A percentile compares a stretch with the other conserved stretches of the same genome.
Conservation (phyloP, 2,113 vertebrate genomes). For the Neolamprologus falcicula region DNA sequence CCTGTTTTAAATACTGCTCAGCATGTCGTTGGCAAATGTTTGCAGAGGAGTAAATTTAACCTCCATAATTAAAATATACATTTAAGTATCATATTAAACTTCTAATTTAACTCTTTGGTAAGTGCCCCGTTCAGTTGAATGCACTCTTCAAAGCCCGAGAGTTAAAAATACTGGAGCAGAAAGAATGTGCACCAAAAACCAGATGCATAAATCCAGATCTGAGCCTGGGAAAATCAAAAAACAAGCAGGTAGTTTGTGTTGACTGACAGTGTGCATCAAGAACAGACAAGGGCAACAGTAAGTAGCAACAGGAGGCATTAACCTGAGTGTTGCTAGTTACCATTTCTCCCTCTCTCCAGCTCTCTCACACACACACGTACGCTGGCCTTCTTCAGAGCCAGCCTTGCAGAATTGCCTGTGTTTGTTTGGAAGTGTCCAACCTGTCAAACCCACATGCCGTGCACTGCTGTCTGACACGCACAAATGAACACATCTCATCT, state of each 20-base stretch:
- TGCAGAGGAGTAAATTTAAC: neutral
- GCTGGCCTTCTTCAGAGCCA: neutral
- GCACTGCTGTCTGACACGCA: slow-evolving; percentile 55
- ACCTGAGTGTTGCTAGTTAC: neutral
- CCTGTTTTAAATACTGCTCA: neutral
- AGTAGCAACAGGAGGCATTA: neutral
- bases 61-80: neutral
- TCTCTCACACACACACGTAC: neutral
- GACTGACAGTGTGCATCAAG: neutral
- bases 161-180: neutral
- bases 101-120: neutral
- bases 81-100: neutral
- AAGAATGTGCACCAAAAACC: neutral
- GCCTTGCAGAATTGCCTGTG: slow-evolving; percentile 31
- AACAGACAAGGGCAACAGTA: neutral
- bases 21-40: neutral
- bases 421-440: slow-evolving; percentile 51
- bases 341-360: neutral
- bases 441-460: slow-evolving; percentile 53
- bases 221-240: neutral
- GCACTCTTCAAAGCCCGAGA: neutral
- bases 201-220: neutral
- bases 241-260: neutral
- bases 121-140: neutral
- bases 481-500: slow-evolving; percentile 63